phyloP scores from a whole-genome alignment of 2,113 vertebrate genomes.

The Crotalus viridis region DNA sequence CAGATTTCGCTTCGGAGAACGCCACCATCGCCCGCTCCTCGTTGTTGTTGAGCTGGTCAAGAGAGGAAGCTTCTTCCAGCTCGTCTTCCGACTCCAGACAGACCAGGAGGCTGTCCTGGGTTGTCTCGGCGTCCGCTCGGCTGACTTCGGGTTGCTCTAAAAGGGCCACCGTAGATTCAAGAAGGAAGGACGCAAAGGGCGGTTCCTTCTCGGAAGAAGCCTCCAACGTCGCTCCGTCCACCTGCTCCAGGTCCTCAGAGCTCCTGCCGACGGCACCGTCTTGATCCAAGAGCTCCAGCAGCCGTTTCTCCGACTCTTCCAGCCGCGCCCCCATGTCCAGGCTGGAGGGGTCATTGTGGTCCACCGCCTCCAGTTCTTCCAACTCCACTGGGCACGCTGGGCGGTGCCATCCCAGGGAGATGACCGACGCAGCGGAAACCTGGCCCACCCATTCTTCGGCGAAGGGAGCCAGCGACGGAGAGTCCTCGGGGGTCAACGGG shows the following conservation, averaged over 20 bases:
- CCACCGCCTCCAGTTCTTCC: rapidly evolving
- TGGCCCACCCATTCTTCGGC: not conserved
- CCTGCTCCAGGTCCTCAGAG: not conserved
- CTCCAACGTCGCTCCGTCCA: rapidly evolving
- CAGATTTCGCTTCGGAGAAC: not conserved
- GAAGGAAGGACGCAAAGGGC: not conserved
- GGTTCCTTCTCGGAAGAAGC: not conserved
- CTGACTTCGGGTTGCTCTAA: not conserved
- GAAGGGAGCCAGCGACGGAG: not conserved
- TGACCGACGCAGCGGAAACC: not conserved
- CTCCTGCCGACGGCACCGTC: not conserved
- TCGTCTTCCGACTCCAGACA: slow-evolving; percentile 46
- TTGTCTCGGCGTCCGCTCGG: not conserved
- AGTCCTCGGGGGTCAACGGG: not conserved
- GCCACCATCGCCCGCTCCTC: not conserved
- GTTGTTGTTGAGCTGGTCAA: slow-evolving; percentile 27
- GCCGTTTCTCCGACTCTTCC: not conserved
- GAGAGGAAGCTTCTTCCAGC: slow-evolving; percentile 5
- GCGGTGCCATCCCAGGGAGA: not conserved
- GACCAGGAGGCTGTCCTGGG: not conserved
- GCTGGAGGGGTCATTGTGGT: rapidly evolving
- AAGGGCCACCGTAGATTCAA: rapidly evolving
- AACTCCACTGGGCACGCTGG: not conserved
- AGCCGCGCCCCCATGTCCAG: rapidly evolving
- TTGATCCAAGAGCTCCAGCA: slow-evolving; percentile 13